Evolutionary conservation across 1,140 invertebrate species (phyloP), one percentile per base, ranked within the genome.

Genomic region (Diorhabda elongata): DNA sequence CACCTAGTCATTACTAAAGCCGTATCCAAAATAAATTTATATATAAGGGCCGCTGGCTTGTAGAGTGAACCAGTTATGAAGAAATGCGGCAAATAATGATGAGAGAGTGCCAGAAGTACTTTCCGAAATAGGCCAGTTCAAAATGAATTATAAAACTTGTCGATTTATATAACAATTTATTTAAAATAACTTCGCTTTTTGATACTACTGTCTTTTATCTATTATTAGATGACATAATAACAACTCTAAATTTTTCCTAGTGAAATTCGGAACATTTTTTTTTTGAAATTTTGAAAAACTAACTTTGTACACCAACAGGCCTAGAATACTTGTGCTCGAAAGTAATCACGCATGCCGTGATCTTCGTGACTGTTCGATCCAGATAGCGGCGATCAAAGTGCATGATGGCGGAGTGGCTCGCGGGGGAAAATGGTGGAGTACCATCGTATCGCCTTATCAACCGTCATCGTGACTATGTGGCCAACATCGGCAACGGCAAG

Each of bases 341-440:
- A 3, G 61, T 45, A 26, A 63, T 63, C 61, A 63, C 61, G 61
- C 61, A 63, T 44, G 61, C 42, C 61, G 61, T 63, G 61, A 11
- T 9, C 43, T 63, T 63, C 61, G 61, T 63, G 61, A 63, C 61
- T 44, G 6, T 63, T 63, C 61, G 42, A 63, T 63, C 61, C 61
- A 63, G 61, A 63, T 63, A 63, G 61, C 61, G 61, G 43, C 26
- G 58, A 60, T 60, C 58, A n/a, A 26, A 26, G 58, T 42, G 58
- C 42, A 26, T 11, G 58, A 11, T 11, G 26, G 26, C 59, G 8
- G 2, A 11, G 42, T 41, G 59, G 59, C 26, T 42, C 26, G 59
- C 59, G 59, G 59, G 26, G 59, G 59, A 43, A 42, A 61, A 61
- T 61, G 59, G 59, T n/a, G 47, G 47, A 6, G 9, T 3, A 61